phyloP scores from a whole-genome alignment of 2,113 vertebrate species.

The Corythornis madagascariensis region DNA sequence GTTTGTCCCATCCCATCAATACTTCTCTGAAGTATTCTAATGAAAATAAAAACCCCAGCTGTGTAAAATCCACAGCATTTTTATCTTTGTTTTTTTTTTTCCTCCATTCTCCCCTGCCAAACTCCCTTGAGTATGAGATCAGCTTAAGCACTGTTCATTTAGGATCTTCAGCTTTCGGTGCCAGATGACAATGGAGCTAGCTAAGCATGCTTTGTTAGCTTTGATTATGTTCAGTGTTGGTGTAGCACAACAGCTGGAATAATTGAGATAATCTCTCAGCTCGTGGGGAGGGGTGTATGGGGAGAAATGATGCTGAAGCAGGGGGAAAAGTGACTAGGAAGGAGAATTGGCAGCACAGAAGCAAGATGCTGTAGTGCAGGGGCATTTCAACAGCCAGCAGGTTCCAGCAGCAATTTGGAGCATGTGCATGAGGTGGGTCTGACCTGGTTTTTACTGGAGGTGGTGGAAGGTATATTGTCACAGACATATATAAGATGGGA shows the following conservation, averaged over 20 bases:
- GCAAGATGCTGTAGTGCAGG: accelerated
- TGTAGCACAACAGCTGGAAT: conserved; percentile 29
- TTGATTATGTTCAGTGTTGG: background rate
- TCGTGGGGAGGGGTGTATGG: background rate
- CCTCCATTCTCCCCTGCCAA: accelerated
- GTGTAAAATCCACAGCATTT: background rate
- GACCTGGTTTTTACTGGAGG: background rate
- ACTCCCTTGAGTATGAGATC: background rate
- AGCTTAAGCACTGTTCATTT: background rate
- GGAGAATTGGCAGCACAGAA: background rate
- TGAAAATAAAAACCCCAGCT: background rate
- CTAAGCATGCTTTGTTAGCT: background rate
- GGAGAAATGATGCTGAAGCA: background rate
- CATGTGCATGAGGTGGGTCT: accelerated
- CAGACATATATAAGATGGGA: accelerated
- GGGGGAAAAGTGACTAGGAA: accelerated
- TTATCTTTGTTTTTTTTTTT: background rate
- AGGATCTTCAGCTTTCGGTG: background rate
- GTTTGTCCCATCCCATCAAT: background rate
- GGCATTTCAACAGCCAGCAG: accelerated
- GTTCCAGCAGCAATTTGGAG: background rate
- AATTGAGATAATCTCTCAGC: background rate
- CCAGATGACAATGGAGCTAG: background rate
- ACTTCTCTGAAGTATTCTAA: background rate
- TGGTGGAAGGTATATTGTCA: background rate